Evolutionary conservation across 2,113 vertebrate genomes (phyloP), one percentile per base, ranked within the genome.

Genomic region (Dinomys branickii): DNA sequence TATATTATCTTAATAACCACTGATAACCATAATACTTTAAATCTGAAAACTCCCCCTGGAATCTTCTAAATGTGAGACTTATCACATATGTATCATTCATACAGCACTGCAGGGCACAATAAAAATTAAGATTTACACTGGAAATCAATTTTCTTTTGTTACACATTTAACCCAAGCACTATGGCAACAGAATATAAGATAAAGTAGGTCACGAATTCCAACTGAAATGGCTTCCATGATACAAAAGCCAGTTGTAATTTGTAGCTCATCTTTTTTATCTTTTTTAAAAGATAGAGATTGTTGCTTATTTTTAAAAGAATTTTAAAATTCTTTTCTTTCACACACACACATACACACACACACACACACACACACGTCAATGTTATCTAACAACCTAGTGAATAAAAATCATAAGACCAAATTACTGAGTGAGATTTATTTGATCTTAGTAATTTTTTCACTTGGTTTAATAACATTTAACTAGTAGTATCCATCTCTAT

Each of bases 121-220:
- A 86, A 95, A 97, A 97, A 97, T 97, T 91, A 97, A 97, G 94
- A 96, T 93, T 94, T 96, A 82, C 77, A 92, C 41, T 63, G 77
- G 90, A 96, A 97, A 96, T 95, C 95, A 96, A 94, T 98, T 97
- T 97, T 96, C 91, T 94, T 97, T 91, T 88, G 59, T 96, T 96
- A 93, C 89, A 88, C 65, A 28, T 95, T 97, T 97, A 96, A 96
- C 81, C 92, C 88, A 90, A 96, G 94, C 92, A 69, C 96, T 96
- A 92, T 97, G 95, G 92, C 92, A 97, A 95, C 94, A 92, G 94
- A 97, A 83, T 71, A 44, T 88, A 94, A 95, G 82, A 94, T 94
- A 95, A 97, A 98, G 93, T 94, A 94, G 97, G 93, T 94, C 95
- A 96, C 50, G 8, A 35, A 94, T 93, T 97, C 88, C 69, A 88